Evolutionary conservation across 2,113 vertebrate genomes (phyloP).

Genomic region (Zeus faber): DNA sequence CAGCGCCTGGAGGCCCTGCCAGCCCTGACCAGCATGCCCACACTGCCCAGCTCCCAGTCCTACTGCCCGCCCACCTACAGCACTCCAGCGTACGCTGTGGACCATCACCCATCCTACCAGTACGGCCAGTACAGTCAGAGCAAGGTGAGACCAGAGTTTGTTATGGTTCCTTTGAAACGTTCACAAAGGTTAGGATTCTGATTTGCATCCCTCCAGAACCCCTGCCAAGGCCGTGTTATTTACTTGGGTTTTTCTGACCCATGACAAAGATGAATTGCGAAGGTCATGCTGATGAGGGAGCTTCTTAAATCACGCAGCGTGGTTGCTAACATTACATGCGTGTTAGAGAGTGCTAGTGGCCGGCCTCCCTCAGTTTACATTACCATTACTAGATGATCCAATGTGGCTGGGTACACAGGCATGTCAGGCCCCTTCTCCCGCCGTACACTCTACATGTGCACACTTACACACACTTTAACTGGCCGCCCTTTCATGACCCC

Average conservation of each 20-base stretch:
- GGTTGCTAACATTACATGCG: conserved; percentile 48
- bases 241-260: conserved; percentile 34
- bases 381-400: conserved; percentile 50
- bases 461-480: too few relatives aligned
- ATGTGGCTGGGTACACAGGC: conserved; percentile 20
- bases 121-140: conserved; percentile 98
- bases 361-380: conserved; percentile 60
- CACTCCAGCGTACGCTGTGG: conserved; percentile 91
- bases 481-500: conserved; percentile 70
- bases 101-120: conserved; percentile 94
- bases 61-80: conserved; percentile 96
- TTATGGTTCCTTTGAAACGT: not conserved
- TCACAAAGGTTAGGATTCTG: too few relatives aligned
- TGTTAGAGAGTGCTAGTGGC: conserved; percentile 29
- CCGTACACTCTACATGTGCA: conserved; percentile 4
- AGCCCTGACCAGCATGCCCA: conserved; percentile 77
- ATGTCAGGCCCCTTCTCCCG: conserved; percentile 12
- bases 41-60: conserved; percentile 91
- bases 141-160: conserved; percentile 73
- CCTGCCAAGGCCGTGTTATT: conserved; percentile 4
- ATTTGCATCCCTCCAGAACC: too few relatives aligned
- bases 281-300: conserved; percentile 56
- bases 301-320: conserved; percentile 53
- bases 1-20: conserved; percentile 93
- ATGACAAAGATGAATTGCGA: conserved; percentile 42